A percentile compares a stretch with the other conserved stretches of the same genome.
These are phyloP conservation scores for Neodiprion virginianus DNA, from an alignment of 1,140 invertebrate genomes.

Conservation along the genomic window DNA sequence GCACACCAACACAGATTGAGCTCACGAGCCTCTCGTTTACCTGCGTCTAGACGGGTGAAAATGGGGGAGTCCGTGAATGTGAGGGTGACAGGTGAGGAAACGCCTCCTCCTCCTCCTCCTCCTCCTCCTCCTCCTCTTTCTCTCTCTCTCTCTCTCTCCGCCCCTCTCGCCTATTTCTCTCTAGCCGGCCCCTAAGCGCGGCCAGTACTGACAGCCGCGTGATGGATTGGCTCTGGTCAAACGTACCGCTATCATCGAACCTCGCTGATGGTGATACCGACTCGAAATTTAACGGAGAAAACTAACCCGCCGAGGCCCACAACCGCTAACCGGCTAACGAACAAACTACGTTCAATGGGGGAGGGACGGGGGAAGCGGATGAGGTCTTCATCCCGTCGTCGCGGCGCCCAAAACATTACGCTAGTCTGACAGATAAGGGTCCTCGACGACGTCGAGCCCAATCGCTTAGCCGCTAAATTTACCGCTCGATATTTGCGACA, in stretches of 20 bases:
- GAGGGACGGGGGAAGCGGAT: no score
- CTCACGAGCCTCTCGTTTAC: conserved; percentile 1
- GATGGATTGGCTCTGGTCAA: conserved; percentile 40
- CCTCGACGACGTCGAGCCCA: neutral
- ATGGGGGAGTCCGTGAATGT: conserved; percentile 9
- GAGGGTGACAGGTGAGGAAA: conserved; percentile 36
- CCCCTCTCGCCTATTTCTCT: neutral
- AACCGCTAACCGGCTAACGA: neutral
- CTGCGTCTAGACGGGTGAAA: neutral
- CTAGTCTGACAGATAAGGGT: conserved; percentile 5
- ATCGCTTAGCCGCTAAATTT: neutral
- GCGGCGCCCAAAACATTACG: conserved; percentile 1
- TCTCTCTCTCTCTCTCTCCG: conserved; percentile 16
- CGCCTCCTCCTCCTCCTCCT: conserved; percentile 11
- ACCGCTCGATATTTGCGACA: neutral
- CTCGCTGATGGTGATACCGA: conserved; percentile 9
- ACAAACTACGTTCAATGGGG: neutral
- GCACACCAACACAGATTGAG: conserved; percentile 8
- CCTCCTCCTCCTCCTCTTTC: neutral
- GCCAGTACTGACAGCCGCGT: conserved; percentile 34
- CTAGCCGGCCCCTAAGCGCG: conserved; percentile 10
- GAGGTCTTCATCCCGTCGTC: neutral
- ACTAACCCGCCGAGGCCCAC: conserved; percentile 4
- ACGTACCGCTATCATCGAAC: conserved; percentile 38
- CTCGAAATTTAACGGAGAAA: neutral